Base-by-base conservation (phyloP, 2,113 vertebrate genomes). In the Pteruthius melanotis region DNA sequence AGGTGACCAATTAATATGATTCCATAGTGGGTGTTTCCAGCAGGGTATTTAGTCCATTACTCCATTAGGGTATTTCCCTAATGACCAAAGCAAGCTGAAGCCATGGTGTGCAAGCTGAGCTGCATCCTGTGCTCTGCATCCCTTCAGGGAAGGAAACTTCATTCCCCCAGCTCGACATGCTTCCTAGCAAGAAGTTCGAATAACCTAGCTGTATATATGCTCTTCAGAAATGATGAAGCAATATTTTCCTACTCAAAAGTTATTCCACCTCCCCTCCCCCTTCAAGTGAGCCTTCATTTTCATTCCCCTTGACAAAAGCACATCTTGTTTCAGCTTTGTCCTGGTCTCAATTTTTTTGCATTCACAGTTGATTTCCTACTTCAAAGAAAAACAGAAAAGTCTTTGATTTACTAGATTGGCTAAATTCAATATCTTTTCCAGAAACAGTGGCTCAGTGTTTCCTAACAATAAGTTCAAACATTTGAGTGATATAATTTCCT, bases 401-500 rank as follows among this genome's bases (percentile, higher is more conserved):
- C 88, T 97, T 92, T 96, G 87, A 85, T 95, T 95, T 78, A 68
- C 65, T 77, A 35, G 42, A 57, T 60, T 83, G 92, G 71, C 72
- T 79, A 69, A 94, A 89, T 78, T 83, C 80, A 86, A 61, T 70
- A 61, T 87, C 45, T 91, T 95, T 92, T 93, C 95, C 94, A 95
- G 93, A 95, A 97, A 84, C 74, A 69, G 37, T 52, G 60, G 68
- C 39, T 95, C 89, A 89, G 50, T 90, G 54, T 95, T 94, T 74
- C 52, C 37, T 93, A 78, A 92, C 56, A 81, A 65, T 37, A 75
- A 44, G 74, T 47, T 70, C 84, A 85, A 85, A 54, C 81, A 42
- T 80, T 93, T 60, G 89, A 94, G 53, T 72, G 95, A 90, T 93
- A 68, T 28, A 83, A 96, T 87, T 94, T 94, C 97, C 96, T 97